Conservation (phyloP, 2,113 vertebrate genomes). For the Reinhardtius hippoglossoides region DNA sequence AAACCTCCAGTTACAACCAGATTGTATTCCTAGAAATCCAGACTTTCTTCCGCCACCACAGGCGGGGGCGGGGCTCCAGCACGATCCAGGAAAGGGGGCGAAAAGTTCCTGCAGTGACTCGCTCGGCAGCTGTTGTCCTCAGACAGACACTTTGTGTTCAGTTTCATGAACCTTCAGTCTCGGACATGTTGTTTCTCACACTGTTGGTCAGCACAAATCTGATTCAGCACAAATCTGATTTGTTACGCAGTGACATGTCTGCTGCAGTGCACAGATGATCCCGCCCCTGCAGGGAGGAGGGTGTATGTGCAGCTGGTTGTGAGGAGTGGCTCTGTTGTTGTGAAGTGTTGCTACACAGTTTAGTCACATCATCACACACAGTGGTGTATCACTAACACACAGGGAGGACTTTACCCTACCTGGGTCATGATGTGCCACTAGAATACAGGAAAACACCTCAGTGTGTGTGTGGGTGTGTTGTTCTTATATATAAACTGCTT, state of each 20-base stretch:
- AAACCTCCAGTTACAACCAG: not conserved
- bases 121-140: not conserved
- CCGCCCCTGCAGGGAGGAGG: not conserved
- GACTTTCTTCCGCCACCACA: conserved; percentile 12
- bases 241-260: too few species aligned
- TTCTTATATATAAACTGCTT: conserved; percentile 13
- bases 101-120: not conserved
- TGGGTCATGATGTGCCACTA: too few species aligned
- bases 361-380: not conserved
- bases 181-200: not conserved
- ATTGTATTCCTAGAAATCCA: conserved; percentile 64
- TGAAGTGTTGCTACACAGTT: not conserved
- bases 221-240: too few species aligned
- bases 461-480: not conserved
- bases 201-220: too few species aligned
- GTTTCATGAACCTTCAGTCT: not conserved
- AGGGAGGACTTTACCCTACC: too few species aligned
- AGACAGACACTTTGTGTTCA: not conserved
- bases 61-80: conserved; percentile 16
- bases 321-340: not conserved
- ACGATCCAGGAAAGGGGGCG: not conserved
- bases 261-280: not conserved
- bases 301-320: not conserved
- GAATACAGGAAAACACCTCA: too few species aligned
- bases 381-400: not conserved